Base-by-base conservation (phyloP, 2,797 vertebrate species). In the Danio tinwini region DNA sequence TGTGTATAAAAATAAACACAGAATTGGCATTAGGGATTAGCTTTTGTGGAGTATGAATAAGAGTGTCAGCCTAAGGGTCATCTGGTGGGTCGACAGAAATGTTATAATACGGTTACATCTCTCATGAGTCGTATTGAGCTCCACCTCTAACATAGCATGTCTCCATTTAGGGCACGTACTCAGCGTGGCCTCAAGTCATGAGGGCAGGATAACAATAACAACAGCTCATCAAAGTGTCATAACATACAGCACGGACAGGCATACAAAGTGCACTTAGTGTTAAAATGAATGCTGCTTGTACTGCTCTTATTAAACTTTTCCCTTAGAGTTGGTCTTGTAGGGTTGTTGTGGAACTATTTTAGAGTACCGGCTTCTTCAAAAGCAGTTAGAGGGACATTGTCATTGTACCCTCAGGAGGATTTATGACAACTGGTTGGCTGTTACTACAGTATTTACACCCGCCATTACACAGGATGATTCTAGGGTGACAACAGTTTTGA, bases 1-100 rank as follows among this genome's bases (percentile, higher is more conserved):
- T 64, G 14, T 19, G 40, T 50, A 44, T 74, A 73, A 82, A 83
- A 81, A 78, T 85, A 81, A 72, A 29, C 56, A 50, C 7, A 12
- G 14, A 62, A 67, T 44, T 58, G 37, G 45, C 52, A 21, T 74
- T 69, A 53, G 13, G 17, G 69, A 82, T 83, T 74, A 72, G 37
- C 37, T 40, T 58, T 67, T 67, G 68, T 16, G n/a, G 13, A 65
- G 17, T 47, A 50, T 64, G 16, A 65, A 58, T 74, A 49, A 49
- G 67, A 7, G 56, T 45, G 40, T 65, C 63, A 49, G 53, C 39
- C 29, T 67, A 29, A 56, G 73, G 77, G 69, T 29, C 17, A 29
- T 67, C 58, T 42, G 52, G 12, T 64, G 62, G 67, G 64, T 81
- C 65, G 55, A 77, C 40, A 49, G 40, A 80, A 69, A 11, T 42